Percentiles rank a stretch among this genome's conserved stretches.
Evolutionary conservation across 1,140 invertebrate species (phyloP).

Genomic region (Octopus bimaculoides): DNA sequence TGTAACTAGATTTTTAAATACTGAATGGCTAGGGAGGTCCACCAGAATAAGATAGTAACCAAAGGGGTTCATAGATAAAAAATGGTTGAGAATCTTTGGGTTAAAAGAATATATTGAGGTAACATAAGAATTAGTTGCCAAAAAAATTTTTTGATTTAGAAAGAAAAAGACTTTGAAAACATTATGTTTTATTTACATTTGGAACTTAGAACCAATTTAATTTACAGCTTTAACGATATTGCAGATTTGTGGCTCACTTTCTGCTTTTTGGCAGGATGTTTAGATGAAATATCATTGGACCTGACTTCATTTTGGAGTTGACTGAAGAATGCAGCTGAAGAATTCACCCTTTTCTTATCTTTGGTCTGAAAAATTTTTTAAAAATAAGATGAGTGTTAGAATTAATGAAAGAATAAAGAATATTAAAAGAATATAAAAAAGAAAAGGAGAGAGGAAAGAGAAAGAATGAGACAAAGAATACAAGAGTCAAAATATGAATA

Average conservation of each 20-base stretch:
- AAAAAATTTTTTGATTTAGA: background rate
- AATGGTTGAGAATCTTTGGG: background rate
- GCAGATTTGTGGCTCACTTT: background rate
- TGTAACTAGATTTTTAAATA: too few relatives aligned
- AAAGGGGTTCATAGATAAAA: background rate
- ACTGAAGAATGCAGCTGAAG: conserved; percentile 1
- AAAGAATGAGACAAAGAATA: background rate
- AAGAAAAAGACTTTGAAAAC: background rate
- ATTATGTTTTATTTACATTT: too few relatives aligned
- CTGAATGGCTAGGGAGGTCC: too few relatives aligned
- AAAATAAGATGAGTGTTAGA: background rate
- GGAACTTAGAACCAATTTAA: too few relatives aligned
- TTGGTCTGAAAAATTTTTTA: background rate
- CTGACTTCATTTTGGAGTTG: conserved; percentile 4
- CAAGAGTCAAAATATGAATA: background rate
- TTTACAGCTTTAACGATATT: background rate
- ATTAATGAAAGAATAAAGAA: background rate
- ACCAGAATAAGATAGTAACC: background rate
- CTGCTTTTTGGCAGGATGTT: background rate
- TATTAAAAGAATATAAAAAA: background rate
- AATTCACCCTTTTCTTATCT: background rate
- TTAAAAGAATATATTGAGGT: background rate
- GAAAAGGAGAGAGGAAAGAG: background rate
- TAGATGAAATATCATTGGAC: background rate
- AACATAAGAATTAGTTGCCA: background rate